Base-by-base conservation (phyloP, 2,113 vertebrate species). In the Lagopus leucura region DNA sequence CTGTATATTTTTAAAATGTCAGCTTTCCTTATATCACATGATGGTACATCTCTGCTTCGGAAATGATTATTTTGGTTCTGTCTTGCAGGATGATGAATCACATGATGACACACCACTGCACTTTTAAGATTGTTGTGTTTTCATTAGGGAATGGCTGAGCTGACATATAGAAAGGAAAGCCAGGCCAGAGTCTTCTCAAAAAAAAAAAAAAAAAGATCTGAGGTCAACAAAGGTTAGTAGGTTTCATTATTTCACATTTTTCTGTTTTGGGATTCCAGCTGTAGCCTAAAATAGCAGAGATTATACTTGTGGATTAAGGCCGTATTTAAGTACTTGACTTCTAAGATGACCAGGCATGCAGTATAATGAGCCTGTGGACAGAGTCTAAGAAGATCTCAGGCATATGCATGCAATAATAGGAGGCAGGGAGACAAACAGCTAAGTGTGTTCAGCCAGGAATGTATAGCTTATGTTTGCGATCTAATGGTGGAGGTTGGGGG, bases 1-100 rank as follows among this genome's bases (percentile, higher is more conserved):
- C 32, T 38, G 11, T 80, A 40, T 54, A 60, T 50, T 92, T 92
- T 78, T 60, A 4, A 93, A 91, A 75, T 86, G 55, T 67, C 82
- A 92, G 42, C 43, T 95, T 86, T 89, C 80, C 70, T 82, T 60
- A 24, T 45, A 58, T 30, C 48, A 73, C 2, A 1, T 66, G 15
- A 12, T 72, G 21, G 27, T 34, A 86, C 19, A 71, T 90, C 4
- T 4, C 25, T 82, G 57, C 63, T 88, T 75, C 82, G 61, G 63
- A 72, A 89, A 45, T 52, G 0, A 36, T 88, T 83, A 42, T 96
- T 93, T 54, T 61, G 42, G 48, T 63, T 86, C 64, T 92, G 63
- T 73, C 36, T 90, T 84, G 11, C 40, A 69, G 45, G 48, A 66
- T 73, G 52, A 70, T 79, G 76, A 94, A 74, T 92, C 80, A 90